Conservation (phyloP, 2,113 vertebrate genomes). For the Sorex fumeus region DNA sequence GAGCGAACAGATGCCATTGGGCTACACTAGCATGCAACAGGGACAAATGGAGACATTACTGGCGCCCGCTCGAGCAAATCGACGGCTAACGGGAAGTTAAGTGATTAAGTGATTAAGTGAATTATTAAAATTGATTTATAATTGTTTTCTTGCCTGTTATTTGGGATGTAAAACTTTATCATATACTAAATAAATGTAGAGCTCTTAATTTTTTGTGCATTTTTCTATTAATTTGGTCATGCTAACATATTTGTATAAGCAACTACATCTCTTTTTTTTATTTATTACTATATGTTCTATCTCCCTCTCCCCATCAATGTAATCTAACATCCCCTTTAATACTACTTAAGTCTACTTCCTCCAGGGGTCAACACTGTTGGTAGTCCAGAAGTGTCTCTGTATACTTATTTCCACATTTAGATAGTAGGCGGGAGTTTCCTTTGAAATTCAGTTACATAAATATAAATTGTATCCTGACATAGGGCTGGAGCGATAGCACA, state of each 20-base stretch:
- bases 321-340: constrained; percentile 13
- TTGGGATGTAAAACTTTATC: background rate
- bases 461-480: background rate
- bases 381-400: background rate
- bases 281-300: background rate
- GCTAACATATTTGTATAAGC: background rate
- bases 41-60: too few species aligned
- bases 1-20: too few species aligned
- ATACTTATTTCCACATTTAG: background rate
- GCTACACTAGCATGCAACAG: too few species aligned
- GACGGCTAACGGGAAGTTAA: too few species aligned
- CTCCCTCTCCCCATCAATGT: background rate
- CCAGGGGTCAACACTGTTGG: background rate
- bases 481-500: too few species aligned
- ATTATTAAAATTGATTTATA: constrained; percentile 11
- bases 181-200: constrained; percentile 1
- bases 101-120: too few species aligned
- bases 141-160: background rate
- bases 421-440: background rate
- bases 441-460: background rate
- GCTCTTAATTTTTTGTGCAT: background rate
- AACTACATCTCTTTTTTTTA: too few species aligned
- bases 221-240: background rate
- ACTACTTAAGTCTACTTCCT: background rate
- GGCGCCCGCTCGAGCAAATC: too few species aligned